phyloP scores from a whole-genome alignment of 2,113 vertebrate species.

The Prunella fulvescens region DNA sequence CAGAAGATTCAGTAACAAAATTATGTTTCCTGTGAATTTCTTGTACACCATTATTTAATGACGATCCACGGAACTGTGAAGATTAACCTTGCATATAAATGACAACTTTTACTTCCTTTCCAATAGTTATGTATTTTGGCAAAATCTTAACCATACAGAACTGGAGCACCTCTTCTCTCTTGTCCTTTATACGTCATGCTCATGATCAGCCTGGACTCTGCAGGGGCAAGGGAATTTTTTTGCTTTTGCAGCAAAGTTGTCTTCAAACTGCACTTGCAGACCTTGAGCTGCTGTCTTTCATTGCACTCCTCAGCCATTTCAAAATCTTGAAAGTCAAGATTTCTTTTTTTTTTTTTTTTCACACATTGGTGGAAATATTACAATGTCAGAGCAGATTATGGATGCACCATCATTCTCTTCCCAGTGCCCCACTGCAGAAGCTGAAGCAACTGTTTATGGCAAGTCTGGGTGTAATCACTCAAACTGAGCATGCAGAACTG shows the following conservation, averaged over 20 bases:
- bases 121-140: neutral
- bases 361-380: fast-evolving
- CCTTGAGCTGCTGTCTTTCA: neutral
- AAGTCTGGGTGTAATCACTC: neutral
- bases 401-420: neutral
- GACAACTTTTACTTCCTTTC: neutral
- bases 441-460: neutral
- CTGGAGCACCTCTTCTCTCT: neutral
- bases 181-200: neutral
- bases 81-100: neutral
- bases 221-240: neutral
- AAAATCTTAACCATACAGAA: neutral
- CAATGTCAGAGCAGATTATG: neutral
- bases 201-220: neutral
- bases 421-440: neutral
- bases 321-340: neutral
- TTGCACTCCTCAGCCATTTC: neutral
- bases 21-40: neutral
- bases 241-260: neutral
- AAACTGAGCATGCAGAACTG: neutral
- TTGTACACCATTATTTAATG: neutral
- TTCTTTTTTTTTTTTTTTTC: neutral
- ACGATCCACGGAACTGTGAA: neutral
- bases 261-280: neutral
- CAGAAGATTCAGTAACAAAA: neutral